These are phyloP conservation scores for Aphodius granarius DNA, from an alignment of 2,888 invertebrate genomes.

Conservation along the genomic window DNA sequence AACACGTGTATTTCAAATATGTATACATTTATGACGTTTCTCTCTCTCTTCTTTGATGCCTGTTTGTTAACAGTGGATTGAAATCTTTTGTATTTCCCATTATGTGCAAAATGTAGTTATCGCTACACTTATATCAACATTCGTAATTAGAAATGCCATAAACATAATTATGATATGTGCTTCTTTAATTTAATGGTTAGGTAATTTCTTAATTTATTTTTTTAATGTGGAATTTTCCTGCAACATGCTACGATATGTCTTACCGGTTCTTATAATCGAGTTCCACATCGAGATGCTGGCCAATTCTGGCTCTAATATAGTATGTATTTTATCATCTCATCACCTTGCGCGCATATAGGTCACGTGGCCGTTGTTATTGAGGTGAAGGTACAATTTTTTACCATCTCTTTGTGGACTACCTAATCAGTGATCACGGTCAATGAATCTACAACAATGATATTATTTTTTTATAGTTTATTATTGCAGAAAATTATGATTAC, in stretches of 20 bases:
- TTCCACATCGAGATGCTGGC: too few species aligned
- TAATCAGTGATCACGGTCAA: background rate
- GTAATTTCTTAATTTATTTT: background rate
- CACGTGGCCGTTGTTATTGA: background rate
- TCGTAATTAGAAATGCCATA: too few species aligned
- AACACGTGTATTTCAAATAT: background rate
- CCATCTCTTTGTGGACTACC: background rate
- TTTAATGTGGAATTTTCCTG: background rate
- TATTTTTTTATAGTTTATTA: background rate
- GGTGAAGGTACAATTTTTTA: background rate
- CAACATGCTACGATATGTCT: background rate
- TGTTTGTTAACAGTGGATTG: background rate
- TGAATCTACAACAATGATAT: background rate
- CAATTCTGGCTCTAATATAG: background rate
- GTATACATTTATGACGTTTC: too few species aligned
- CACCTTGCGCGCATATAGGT: background rate
- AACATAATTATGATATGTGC: too few species aligned
- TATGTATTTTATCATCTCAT: background rate
- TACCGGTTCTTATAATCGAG: background rate
- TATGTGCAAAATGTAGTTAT: background rate
- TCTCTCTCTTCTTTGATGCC: background rate
- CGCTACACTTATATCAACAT: too few species aligned
- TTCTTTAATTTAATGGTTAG: background rate
- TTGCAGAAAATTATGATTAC: too few species aligned
- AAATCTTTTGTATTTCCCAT: background rate